These are phyloP conservation scores for Epinephelus lanceolatus DNA, from an alignment of 2,113 vertebrate genomes.

Conservation along the genomic window DNA sequence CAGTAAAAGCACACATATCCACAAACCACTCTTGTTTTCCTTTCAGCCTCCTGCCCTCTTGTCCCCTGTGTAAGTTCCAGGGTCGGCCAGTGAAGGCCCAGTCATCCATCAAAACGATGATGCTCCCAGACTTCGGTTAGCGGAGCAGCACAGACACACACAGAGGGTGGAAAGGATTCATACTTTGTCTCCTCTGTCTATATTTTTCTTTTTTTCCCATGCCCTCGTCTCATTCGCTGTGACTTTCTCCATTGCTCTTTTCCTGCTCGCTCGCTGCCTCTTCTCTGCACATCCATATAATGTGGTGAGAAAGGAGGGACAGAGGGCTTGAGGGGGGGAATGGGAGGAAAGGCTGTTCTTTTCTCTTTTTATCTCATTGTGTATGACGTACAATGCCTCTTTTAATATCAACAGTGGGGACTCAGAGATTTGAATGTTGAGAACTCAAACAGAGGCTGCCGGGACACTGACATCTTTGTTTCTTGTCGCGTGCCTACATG, in stretches of 20 bases:
- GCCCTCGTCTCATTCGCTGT: conserved; percentile 40
- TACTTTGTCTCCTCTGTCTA: conserved; percentile 47
- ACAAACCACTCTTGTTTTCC: conserved; percentile 65
- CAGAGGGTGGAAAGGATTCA: conserved; percentile 53
- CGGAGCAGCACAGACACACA: conserved; percentile 30
- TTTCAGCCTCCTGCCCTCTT: conserved; percentile 63
- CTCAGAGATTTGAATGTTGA: conserved; percentile 56
- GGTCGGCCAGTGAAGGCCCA: conserved; percentile 68
- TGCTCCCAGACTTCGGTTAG: conserved; percentile 54
- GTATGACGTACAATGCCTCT: conserved; percentile 53
- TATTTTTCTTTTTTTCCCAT: conserved; percentile 35
- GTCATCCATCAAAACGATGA: conserved; percentile 77
- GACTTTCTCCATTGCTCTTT: conserved; percentile 61
- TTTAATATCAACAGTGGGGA: conserved; percentile 69
- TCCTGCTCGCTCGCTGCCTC: conserved; percentile 41
- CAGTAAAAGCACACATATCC: conserved; percentile 34
- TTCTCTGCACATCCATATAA: conserved; percentile 60
- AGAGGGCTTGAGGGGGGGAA: conserved; percentile 31
- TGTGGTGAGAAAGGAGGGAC: conserved; percentile 64
- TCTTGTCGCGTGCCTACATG: conserved; percentile 22
- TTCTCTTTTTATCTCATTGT: conserved; percentile 59
- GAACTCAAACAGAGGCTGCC: conserved; percentile 47
- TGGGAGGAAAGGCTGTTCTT: conserved; percentile 39
- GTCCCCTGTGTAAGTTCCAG: conserved; percentile 66
- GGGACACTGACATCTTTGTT: conserved; percentile 40